Evolutionary conservation across 2,113 vertebrate species (phyloP).

Genomic region (Dascyllus trimaculatus): DNA sequence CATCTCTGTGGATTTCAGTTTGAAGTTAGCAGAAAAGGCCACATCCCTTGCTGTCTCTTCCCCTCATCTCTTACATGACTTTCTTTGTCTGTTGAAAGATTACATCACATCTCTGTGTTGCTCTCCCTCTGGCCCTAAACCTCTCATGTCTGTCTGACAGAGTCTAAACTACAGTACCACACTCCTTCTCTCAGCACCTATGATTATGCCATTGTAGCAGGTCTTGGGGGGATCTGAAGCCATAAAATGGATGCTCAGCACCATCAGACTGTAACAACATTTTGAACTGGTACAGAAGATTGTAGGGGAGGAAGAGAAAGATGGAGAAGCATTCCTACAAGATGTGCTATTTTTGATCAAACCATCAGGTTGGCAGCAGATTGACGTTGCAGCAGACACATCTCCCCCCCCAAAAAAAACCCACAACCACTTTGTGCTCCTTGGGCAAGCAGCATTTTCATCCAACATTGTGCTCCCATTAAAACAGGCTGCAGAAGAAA

Average conservation of each 20-base stretch:
- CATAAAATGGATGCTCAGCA: conserved; percentile 6
- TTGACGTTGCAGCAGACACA: neutral
- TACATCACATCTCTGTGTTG: conserved; percentile 36
- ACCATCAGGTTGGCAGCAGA: neutral
- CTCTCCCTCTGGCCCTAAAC: conserved; percentile 4
- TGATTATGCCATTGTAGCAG: neutral
- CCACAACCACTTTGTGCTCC: neutral
- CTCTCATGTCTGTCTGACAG: conserved; percentile 26
- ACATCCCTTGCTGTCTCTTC: conserved; percentile 26
- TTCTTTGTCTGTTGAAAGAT: conserved; percentile 28
- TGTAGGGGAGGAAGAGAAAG: neutral
- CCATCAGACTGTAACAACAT: neutral
- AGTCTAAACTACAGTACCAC: conserved; percentile 11
- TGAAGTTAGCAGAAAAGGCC: conserved; percentile 8
- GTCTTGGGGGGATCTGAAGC: conserved; percentile 9
- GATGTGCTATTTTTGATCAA: neutral
- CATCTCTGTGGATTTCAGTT: conserved; percentile 29
- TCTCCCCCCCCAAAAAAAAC: neutral
- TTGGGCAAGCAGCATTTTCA: neutral
- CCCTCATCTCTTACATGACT: conserved; percentile 33
- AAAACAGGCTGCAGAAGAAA: neutral
- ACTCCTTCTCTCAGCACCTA: conserved; percentile 28
- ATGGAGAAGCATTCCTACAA: neutral
- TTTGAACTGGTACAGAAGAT: neutral
- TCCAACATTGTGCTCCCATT: neutral